Evolutionary conservation across 2,888 invertebrate genomes (phyloP), one percentile per base, ranked within the genome.

Genomic region (Drosophila fulvimacula): DNA sequence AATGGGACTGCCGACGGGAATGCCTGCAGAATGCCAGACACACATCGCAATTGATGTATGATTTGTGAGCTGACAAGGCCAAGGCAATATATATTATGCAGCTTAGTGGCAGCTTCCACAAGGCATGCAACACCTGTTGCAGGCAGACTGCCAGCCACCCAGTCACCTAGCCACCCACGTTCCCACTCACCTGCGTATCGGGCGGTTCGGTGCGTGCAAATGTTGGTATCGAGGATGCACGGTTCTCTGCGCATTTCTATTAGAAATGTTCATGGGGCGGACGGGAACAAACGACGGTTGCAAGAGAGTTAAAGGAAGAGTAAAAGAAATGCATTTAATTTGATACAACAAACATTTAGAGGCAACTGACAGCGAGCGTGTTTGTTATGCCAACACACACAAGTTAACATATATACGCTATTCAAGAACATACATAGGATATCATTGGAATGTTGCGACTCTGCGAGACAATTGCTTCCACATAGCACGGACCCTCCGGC

Each of bases 361-460:
- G 15, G 5, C 15, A 42, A 24, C 36, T 52, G 24, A 48, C 27
- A 52, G 24, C 17, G 34, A 24, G 34, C 34, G 34, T 24, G 36
- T 24, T 52, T 11, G n/a, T n/a, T n/a, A 19, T 32, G 48, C 48
- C 27, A 41, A 19, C 19, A 27, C 15, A 27, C 34, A 30, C n/a
- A 17, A 30, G n/a, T 6, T n/a, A 9, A 19, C 15, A 34, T 15
- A 51, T 51, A 63, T 51, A 39, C 21, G 38, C 42, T 17, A 24
- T 24, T 19, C 10, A 36, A 49, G 9, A 2, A 96, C 98, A 96
- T 93, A 98, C 98, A 93, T 98, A 98, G 91, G 98, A 97, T 92
- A 99, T 97, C 97, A 99, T 98, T 67, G 98, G 98, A 90, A 98
- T 95, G 93, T 98, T 98, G 92, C 97, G 95, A 49, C 98, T 96